Conservation (phyloP, 2,888 invertebrate genomes). For the Phymatocera aterrima region DNA sequence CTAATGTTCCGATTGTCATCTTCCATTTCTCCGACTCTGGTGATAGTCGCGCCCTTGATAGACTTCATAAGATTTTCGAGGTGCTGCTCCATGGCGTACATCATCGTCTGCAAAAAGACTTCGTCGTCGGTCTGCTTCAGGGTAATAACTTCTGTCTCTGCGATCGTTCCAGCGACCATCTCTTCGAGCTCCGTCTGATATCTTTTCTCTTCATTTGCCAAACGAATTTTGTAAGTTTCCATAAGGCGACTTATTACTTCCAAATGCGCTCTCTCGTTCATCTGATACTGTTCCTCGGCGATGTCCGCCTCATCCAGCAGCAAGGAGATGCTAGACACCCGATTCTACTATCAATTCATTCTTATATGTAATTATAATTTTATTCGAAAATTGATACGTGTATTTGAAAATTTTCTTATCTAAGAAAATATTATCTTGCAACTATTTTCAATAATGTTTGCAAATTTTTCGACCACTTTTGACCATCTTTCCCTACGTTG, state of each 20-base stretch:
- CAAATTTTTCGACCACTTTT: too few species aligned
- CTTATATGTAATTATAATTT: background rate
- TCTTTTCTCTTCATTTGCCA: slow-evolving; percentile 52
- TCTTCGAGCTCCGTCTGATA: slow-evolving; percentile 54
- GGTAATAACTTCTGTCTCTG: slow-evolving; percentile 51
- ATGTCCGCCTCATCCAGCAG: slow-evolving; percentile 72
- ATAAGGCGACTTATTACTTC: slow-evolving; percentile 72
- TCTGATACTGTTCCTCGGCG: slow-evolving; percentile 72
- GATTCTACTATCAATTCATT: slow-evolving; percentile 18
- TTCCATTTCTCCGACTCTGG: slow-evolving; percentile 64
- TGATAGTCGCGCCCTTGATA: slow-evolving; percentile 53
- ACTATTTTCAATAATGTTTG: too few species aligned
- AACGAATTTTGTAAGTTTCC: slow-evolving; percentile 64
- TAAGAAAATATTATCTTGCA: too few species aligned
- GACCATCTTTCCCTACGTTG: too few species aligned
- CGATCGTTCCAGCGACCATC: slow-evolving; percentile 46
- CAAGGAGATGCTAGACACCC: slow-evolving; percentile 63
- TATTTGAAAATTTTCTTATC: too few species aligned
- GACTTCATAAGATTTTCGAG: slow-evolving; percentile 51
- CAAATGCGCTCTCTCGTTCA: slow-evolving; percentile 68
- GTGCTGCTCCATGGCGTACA: slow-evolving; percentile 50
- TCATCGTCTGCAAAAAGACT: slow-evolving; percentile 53
- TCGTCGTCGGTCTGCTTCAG: slow-evolving; percentile 52
- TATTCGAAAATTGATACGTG: too few species aligned
- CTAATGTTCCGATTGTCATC: slow-evolving; percentile 63